Evolutionary conservation across 53 echinoderm and acorn worm genomes (phyloP).

Genomic region (Patiria pectinifera): DNA sequence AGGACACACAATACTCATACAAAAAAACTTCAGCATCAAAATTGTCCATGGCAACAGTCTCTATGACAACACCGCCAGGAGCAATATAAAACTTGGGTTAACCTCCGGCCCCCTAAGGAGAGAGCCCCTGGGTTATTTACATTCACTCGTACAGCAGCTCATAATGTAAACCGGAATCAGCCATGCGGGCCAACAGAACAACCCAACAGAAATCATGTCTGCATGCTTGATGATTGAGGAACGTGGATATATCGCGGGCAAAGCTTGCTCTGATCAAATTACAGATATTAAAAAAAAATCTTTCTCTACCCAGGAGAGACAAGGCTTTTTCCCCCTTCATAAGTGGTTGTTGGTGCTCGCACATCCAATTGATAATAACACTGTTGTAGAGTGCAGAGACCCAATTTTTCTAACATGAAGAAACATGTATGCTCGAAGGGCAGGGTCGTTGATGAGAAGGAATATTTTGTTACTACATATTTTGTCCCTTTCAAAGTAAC

Average conservation of each 20-base stretch:
- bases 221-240: constrained; percentile 4
- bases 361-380: neutral
- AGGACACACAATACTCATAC: neutral
- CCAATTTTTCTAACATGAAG: neutral
- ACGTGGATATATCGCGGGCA: neutral
- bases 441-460: neutral
- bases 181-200: neutral
- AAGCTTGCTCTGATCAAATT: constrained; percentile 14
- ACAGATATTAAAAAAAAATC: neutral
- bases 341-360: neutral
- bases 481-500: neutral
- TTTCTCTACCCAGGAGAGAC: neutral
- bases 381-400: neutral
- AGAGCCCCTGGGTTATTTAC: neutral
- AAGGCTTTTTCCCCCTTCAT: neutral
- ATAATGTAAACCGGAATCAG: neutral
- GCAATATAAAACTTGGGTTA: neutral
- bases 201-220: neutral
- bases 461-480: neutral
- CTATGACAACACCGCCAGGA: neutral
- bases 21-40: neutral
- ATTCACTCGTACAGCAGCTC: neutral
- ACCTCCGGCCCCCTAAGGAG: neutral
- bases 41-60: constrained; percentile 11
- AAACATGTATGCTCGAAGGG: neutral